Evolutionary conservation across 2,113 vertebrate genomes (phyloP).

Genomic region (Ceyx cyanopectus): DNA sequence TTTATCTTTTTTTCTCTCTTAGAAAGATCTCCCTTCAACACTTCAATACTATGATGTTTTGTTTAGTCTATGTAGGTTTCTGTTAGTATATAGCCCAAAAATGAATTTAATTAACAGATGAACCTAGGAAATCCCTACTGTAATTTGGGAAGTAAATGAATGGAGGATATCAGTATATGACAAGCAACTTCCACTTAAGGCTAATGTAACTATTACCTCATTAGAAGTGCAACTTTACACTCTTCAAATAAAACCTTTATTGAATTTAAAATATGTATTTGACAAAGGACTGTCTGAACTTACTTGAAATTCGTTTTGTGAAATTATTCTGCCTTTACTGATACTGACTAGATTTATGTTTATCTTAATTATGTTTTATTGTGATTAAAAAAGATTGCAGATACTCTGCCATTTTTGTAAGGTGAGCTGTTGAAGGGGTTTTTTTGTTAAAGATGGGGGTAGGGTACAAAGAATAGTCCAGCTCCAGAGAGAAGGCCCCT

Average conservation of each 20-base stretch:
- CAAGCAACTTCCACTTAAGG: conserved; percentile 68
- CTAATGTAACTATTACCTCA: conserved; percentile 71
- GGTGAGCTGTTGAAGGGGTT: conserved; percentile 43
- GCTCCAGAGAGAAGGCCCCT: conserved; percentile 75
- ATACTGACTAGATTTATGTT: conserved; percentile 73
- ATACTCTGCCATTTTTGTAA: conserved; percentile 69
- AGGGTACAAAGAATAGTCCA: conserved; percentile 64
- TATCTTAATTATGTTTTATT: conserved; percentile 74
- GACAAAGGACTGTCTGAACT: conserved; percentile 50
- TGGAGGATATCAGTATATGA: conserved; percentile 59
- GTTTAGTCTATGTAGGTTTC: conserved; percentile 76
- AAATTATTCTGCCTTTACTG: conserved; percentile 71
- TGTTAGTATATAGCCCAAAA: conserved; percentile 67
- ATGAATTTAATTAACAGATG: conserved; percentile 78
- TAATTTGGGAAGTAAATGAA: conserved; percentile 73
- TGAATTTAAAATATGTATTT: conserved; percentile 54
- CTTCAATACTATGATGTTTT: conserved; percentile 61
- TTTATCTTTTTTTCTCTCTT: conserved; percentile 29
- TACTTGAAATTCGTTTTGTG: conserved; percentile 37
- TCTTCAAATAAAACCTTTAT: conserved; percentile 51
- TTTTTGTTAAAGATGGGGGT: conserved; percentile 20
- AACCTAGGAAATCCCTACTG: conserved; percentile 72
- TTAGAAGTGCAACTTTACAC: conserved; percentile 68
- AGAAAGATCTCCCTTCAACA: conserved; percentile 37
- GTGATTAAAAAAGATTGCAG: conserved; percentile 75